These are phyloP conservation scores for Amiota mariae DNA, from an alignment of 2,888 invertebrate genomes.

Conservation along the genomic window DNA sequence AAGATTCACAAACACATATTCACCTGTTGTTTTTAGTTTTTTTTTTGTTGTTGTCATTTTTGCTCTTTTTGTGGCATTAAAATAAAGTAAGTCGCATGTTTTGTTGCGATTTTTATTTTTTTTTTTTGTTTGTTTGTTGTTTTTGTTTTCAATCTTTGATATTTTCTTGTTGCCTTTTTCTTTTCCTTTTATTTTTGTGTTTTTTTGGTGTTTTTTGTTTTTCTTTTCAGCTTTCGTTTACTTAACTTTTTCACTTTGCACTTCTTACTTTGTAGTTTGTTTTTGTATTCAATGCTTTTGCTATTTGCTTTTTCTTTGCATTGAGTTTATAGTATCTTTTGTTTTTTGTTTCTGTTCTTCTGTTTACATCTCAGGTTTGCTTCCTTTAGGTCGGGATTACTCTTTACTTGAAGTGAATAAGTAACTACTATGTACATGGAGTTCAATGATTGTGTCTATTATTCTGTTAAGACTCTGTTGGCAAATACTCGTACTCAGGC, in stretches of 20 bases:
- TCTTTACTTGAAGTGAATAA: background rate
- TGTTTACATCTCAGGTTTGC: background rate
- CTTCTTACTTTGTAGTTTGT: background rate
- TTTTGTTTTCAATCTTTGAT: no score
- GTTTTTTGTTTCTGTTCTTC: background rate
- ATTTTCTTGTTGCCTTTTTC: background rate
- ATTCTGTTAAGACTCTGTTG: no score
- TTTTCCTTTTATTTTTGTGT: background rate
- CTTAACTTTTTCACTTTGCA: background rate
- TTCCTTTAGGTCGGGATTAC: background rate
- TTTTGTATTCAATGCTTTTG: background rate
- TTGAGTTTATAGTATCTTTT: no score
- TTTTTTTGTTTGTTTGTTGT: background rate
- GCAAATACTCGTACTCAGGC: no score
- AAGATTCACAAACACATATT: slow-evolving; percentile 26
- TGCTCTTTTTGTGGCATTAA: no score
- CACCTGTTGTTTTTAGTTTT: slow-evolving; percentile 36
- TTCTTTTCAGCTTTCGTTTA: background rate
- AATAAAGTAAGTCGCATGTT: no score
- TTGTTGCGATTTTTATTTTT: background rate
- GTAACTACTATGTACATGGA: no score
- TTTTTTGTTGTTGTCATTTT: no score
- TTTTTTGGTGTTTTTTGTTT: background rate
- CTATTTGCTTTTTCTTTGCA: background rate
- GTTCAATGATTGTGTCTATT: no score